phyloP scores from a whole-genome alignment of 2,113 vertebrate species.

The Australoheros scitulus region DNA sequence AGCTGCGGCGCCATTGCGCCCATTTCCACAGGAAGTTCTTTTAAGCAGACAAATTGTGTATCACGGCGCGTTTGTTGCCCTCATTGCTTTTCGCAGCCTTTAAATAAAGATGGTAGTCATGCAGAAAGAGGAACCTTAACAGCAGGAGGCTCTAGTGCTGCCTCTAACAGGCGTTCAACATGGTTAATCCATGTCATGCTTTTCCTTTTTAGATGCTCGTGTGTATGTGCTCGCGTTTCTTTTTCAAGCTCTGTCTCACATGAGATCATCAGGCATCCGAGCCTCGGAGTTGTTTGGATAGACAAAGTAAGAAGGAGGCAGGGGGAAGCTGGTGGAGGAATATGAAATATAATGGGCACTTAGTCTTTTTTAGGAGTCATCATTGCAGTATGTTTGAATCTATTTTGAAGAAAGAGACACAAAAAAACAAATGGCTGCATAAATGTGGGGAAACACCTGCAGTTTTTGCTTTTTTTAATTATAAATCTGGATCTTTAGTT shows the following conservation, averaged over 20 bases:
- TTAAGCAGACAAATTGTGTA: conserved; percentile 42
- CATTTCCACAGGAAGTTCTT: conserved; percentile 56
- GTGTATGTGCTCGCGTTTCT: not conserved
- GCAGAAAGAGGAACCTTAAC: conserved; percentile 20
- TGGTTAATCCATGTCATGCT: not conserved
- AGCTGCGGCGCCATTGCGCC: conserved; percentile 41
- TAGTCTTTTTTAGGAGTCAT: not conserved
- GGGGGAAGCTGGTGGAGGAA: not conserved
- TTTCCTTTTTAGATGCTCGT: not conserved
- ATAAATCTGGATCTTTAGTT: conserved; percentile 12
- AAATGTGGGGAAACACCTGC: not conserved
- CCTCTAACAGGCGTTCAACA: conserved; percentile 1
- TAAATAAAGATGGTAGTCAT: conserved; percentile 29
- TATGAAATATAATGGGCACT: not conserved
- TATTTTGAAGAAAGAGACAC: not conserved
- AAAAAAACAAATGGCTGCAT: not conserved
- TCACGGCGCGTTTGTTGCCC: conserved; percentile 33
- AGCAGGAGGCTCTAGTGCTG: conserved; percentile 4
- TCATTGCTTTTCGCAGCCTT: conserved; percentile 18
- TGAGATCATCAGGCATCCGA: not conserved
- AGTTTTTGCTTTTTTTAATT: not conserved
- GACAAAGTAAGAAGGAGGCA: conserved; percentile 4
- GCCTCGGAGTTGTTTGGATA: conserved; percentile 19
- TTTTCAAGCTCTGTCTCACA: not conserved
- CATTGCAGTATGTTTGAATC: not conserved